These are phyloP conservation scores for Scopus umbretta DNA, from an alignment of 2,113 vertebrate genomes.

Conservation along the genomic window DNA sequence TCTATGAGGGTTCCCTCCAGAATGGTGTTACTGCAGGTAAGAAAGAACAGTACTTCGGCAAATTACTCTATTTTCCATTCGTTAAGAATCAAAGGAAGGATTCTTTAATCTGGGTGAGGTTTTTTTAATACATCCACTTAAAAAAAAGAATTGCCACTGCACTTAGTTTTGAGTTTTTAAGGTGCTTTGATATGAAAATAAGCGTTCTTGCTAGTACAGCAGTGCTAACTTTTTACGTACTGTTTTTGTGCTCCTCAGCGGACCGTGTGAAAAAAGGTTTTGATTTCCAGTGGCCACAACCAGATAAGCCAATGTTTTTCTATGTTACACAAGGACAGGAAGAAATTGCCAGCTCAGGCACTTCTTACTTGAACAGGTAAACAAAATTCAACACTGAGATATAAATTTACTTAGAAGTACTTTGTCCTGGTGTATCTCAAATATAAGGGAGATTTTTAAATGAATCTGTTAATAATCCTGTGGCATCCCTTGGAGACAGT, in stretches of 20 bases:
- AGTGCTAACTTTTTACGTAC: background rate
- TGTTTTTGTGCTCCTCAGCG: slow-evolving; percentile 59
- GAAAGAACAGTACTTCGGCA: background rate
- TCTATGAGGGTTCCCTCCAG: slow-evolving; percentile 96
- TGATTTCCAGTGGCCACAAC: slow-evolving; percentile 99
- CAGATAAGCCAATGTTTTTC: slow-evolving; percentile 99
- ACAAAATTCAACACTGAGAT: fast-evolving
- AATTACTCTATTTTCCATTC: background rate
- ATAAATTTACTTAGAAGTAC: background rate
- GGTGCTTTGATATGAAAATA: background rate
- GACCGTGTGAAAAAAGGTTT: slow-evolving; percentile 98
- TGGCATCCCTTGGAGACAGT: background rate
- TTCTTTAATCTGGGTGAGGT: background rate
- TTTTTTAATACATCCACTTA: background rate
- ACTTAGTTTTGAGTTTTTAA: background rate
- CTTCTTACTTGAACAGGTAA: slow-evolving; percentile 97
- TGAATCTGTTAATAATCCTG: background rate
- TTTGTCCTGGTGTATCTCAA: background rate
- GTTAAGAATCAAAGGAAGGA: background rate
- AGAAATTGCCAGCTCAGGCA: slow-evolving; percentile 97
- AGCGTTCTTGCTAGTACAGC: too few relatives aligned
- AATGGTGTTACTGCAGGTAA: slow-evolving; percentile 95
- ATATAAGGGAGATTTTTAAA: background rate
- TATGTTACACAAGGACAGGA: slow-evolving; percentile 98
- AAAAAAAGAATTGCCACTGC: background rate